These are phyloP conservation scores for Exephanes ischioxanthus DNA, from an alignment of 2,888 invertebrate genomes.

Conservation along the genomic window DNA sequence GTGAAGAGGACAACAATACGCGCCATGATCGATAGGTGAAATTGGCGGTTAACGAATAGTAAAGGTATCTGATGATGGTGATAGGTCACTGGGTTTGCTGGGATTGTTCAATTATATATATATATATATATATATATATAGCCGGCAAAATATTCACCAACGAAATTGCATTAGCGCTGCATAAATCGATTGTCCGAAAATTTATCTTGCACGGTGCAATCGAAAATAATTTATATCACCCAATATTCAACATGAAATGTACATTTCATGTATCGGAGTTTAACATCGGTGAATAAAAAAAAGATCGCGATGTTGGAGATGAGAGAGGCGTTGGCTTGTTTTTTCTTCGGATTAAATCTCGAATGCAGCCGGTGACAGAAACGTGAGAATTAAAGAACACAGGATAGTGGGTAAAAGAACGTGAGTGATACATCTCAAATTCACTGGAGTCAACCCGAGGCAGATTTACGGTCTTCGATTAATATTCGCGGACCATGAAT, in stretches of 20 bases:
- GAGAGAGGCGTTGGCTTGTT: not conserved
- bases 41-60: constrained; percentile 1
- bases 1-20: not conserved
- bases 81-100: not conserved
- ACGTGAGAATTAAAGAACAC: too few relatives aligned
- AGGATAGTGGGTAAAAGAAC: too few relatives aligned
- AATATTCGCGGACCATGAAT: too few relatives aligned
- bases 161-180: constrained; percentile 22
- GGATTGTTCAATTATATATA: not conserved
- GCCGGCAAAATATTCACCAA: not conserved
- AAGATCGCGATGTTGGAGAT: not conserved
- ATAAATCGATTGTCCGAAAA: not conserved
- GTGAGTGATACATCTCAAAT: too few relatives aligned
- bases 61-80: not conserved
- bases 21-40: not conserved
- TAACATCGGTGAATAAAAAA: not conserved
- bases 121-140: not conserved
- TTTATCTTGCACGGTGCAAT: not conserved
- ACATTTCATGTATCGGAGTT: not conserved
- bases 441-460: too few relatives aligned
- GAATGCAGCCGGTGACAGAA: too few relatives aligned
- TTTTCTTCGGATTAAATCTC: too few relatives aligned
- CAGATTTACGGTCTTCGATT: too few relatives aligned
- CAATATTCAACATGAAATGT: not conserved
- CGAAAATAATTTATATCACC: constrained; percentile 28